Conservation (phyloP, 2,113 vertebrate species). For the Ptilorrhoa leucosticta region DNA sequence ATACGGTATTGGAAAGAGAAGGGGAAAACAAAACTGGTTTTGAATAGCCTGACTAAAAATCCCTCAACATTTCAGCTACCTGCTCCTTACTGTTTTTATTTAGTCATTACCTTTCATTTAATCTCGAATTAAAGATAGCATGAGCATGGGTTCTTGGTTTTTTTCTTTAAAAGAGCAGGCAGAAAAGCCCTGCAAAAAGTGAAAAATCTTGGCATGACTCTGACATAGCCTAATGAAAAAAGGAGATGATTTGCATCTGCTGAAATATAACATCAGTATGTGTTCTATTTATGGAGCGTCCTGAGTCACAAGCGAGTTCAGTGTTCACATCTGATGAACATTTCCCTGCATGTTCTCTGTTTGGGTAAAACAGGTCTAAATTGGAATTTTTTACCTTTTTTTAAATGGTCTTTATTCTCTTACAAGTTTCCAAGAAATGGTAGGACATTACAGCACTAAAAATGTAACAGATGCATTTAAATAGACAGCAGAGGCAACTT, state of each 20-base stretch:
- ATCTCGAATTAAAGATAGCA: neutral
- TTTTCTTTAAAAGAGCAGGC: neutral
- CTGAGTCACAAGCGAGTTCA: neutral
- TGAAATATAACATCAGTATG: neutral
- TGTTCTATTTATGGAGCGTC: neutral
- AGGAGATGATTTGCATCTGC: neutral
- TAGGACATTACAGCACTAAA: neutral
- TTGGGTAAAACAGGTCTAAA: neutral
- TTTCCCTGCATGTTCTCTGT: neutral
- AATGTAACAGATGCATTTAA: neutral
- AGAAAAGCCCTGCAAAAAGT: neutral
- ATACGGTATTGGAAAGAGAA: neutral
- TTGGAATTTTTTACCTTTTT: neutral
- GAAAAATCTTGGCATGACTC: neutral
- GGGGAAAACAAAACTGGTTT: neutral
- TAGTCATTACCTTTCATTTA: neutral
- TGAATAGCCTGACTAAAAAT: neutral
- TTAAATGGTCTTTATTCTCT: neutral
- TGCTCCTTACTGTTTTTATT: neutral
- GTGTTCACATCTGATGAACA: neutral
- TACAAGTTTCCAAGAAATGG: neutral
- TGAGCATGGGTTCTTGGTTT: neutral
- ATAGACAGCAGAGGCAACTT: neutral
- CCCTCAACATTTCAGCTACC: neutral
- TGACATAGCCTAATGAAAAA: neutral